These are phyloP conservation scores for Agapornis roseicollis DNA, from an alignment of 2,113 vertebrate species.

Conservation along the genomic window DNA sequence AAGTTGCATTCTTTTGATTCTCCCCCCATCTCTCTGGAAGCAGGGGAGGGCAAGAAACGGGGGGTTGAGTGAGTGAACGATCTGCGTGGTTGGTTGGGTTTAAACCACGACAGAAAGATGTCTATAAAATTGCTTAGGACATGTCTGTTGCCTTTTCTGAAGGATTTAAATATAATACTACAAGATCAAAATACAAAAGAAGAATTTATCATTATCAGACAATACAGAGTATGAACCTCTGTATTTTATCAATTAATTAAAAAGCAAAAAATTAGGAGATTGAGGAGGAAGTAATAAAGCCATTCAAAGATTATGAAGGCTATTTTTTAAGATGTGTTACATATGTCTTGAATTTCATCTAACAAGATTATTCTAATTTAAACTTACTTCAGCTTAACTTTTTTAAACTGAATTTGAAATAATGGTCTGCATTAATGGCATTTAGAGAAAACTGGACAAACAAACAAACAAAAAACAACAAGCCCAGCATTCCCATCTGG, in stretches of 20 bases:
- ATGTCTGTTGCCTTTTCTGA: background rate
- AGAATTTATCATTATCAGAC: background rate
- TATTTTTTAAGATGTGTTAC: background rate
- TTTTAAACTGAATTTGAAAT: background rate
- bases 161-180: background rate
- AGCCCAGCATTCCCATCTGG: background rate
- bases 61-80: no score
- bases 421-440: background rate
- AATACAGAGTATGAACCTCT: background rate
- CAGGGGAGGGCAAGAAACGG: no score
- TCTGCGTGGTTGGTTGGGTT: no score
- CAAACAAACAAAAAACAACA: accelerated
- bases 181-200: background rate
- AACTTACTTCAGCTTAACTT: background rate
- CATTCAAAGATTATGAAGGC: background rate
- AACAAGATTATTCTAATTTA: background rate
- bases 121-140: background rate
- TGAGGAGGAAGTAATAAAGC: background rate
- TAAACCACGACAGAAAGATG: no score
- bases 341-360: background rate
- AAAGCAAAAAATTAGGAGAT: background rate
- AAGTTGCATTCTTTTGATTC: no score
- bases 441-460: background rate
- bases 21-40: no score
- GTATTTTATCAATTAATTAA: background rate